Evolutionary conservation across 2,113 vertebrate species (phyloP), one percentile per base, ranked within the genome.

Genomic region (Ceyx margarethae): DNA sequence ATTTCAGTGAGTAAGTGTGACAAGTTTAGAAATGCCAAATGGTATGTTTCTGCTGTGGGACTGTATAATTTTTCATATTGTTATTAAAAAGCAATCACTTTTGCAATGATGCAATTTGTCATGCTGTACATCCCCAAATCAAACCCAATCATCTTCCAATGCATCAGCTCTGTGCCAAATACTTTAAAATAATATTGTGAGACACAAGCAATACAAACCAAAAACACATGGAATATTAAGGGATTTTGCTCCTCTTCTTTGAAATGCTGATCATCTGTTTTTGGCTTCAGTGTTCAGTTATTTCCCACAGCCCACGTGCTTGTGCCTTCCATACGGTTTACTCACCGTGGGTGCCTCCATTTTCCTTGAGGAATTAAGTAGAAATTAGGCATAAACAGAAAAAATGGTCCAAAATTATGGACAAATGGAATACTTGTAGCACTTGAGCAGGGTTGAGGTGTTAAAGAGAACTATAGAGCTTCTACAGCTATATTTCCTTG

Each of bases 21-120:
- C 29, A 51, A 45, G 90, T 88, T 78, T 53, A 78, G 61, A 61
- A 76, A 78, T 21, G 23, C 13, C 74, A 33, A 77, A 45, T 29
- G 56, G 26, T 61, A 5, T 65, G 28, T 66, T 94, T 76, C 75
- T 87, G 23, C 64, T 18, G 29, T 64, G 56, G 19, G 20, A 61
- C 15, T 60, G 16, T 35, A 23, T 29, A 43, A 60, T 73, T 94
- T 73, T 65, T 81, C 43, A 48, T 45, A 56, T 10, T 61, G 28
- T 9, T 78, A 91, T 93, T 92, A 61, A 61, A 81, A 80, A 92
- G 8, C 64, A 87, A 69, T 75, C 86, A 74, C 22, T 62, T 94
- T 72, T 53, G 28, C 81, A 79, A 78, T 83, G 66, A 14, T 3
- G 11, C 5, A 45, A 45, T 90, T 81, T 90, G 29, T 46, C 48